Evolutionary conservation across 2,113 vertebrate genomes (phyloP).

Genomic region (Propithecus coquereli): DNA sequence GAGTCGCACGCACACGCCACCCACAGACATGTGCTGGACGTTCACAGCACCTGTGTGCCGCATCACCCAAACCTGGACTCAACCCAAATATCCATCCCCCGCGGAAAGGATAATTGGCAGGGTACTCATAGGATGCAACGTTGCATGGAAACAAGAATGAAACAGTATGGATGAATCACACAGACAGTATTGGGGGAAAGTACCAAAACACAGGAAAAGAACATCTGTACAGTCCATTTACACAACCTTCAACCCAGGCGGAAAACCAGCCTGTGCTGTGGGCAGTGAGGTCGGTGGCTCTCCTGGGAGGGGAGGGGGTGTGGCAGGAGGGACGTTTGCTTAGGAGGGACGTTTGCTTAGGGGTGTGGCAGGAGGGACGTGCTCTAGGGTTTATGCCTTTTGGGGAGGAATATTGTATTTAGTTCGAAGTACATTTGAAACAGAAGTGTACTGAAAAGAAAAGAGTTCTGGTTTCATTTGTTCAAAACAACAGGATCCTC

Average conservation of each 20-base stretch:
- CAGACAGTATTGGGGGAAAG: neutral
- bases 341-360: neutral
- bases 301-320: neutral
- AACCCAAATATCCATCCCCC: neutral
- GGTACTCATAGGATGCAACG: neutral
- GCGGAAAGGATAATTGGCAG: neutral
- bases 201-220: neutral
- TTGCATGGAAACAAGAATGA: neutral
- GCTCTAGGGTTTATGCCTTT: neutral
- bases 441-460: neutral
- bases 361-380: neutral
- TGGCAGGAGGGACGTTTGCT: no score
- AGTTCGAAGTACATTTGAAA: neutral
- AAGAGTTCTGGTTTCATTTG: neutral
- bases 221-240: no score
- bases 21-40: neutral
- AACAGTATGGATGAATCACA: rapidly evolving
- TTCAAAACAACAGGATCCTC: neutral
- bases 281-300: neutral
- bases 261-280: rapidly evolving
- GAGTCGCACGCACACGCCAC: no score
- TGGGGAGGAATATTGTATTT: neutral
- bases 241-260: no score
- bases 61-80: neutral
- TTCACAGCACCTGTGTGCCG: neutral